Conservation (phyloP, 2,888 invertebrate species). For the Notodonta dromedarius region DNA sequence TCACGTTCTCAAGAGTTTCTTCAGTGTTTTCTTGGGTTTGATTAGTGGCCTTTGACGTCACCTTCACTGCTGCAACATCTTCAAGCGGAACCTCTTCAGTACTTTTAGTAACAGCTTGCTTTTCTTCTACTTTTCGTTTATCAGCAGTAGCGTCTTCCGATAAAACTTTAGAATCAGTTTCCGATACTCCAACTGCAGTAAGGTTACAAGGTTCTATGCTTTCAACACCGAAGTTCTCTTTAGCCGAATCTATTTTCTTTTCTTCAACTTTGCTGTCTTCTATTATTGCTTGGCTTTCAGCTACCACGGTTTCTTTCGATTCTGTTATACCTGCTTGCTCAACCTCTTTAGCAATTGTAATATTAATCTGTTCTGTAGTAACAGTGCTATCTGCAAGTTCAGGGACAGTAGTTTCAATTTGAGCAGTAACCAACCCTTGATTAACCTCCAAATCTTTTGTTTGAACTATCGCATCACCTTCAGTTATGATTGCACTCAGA, state of each 20-base stretch:
- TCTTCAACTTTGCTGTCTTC: background rate
- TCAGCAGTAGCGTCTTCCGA: background rate
- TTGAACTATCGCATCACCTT: constrained; percentile 12
- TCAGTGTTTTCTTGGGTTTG: constrained; percentile 8
- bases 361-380: background rate
- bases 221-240: background rate
- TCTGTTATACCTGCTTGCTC: constrained; percentile 3
- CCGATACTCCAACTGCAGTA: constrained; percentile 2
- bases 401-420: constrained; percentile 4
- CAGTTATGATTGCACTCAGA: constrained; percentile 20
- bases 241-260: background rate
- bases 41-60: background rate
- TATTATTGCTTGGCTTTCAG: background rate
- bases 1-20: constrained; percentile 7
- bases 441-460: constrained; percentile 15
- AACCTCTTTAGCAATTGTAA: background rate
- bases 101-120: background rate
- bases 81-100: constrained; percentile 6
- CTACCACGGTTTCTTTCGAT: background rate
- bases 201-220: constrained; percentile 6
- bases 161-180: constrained; percentile 6
- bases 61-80: background rate
- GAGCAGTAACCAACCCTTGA: constrained; percentile 1
- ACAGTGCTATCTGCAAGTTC: constrained; percentile 2
- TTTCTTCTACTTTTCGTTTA: background rate